Evolutionary conservation across 2,113 vertebrate species (phyloP), one percentile per base, ranked within the genome.

Genomic region (Sula dactylatra): DNA sequence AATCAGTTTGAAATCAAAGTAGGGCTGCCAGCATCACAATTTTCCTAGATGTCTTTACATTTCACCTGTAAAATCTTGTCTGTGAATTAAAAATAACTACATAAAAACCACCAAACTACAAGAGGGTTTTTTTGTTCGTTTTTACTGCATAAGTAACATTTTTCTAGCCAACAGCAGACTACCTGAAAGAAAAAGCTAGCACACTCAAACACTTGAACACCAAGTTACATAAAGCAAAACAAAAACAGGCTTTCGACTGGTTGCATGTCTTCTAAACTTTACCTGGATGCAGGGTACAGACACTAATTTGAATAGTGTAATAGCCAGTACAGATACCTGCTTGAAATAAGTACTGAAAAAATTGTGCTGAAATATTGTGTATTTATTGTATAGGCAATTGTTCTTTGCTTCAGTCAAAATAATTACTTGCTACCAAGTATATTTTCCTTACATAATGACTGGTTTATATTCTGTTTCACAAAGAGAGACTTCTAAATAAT

Each of bases 361-460:
- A 3, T 1, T 9, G 11, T 40, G 19, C 29, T 67, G 25, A 44
- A 70, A 55, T 25, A 40, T 6, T 13, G 10, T 8, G 16, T 36
- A 3, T 34, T 29, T 36, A 3, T 36, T 29, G 14, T 47, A 56
- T 4, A 56, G 7, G 45, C 38, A 67, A 52, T 25, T 0, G 0
- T 26, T 94, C 42, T 45, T 90, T 81, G 13, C 19, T 49, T 67
- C 61, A 65, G 42, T 18, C 34, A 38, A 79, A 90, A 55, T 13
- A 71, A 26, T 42, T n/a, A n/a, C 25, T 69, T 65, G 9, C 44
- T 88, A 50, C 4, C 11, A 65, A 4, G 3, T 31, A 18, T 15
- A 40, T 76, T 69, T 82, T 85, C 42, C 22, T 71, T 47, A 7
- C 1, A 4, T 3, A 67, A 59, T 55, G 10, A 58, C 19, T 17